Percentiles rank a stretch among this genome's conserved stretches.
Evolutionary conservation across 2,113 vertebrate species (phyloP).

Genomic region (Oreochromis niloticus): DNA sequence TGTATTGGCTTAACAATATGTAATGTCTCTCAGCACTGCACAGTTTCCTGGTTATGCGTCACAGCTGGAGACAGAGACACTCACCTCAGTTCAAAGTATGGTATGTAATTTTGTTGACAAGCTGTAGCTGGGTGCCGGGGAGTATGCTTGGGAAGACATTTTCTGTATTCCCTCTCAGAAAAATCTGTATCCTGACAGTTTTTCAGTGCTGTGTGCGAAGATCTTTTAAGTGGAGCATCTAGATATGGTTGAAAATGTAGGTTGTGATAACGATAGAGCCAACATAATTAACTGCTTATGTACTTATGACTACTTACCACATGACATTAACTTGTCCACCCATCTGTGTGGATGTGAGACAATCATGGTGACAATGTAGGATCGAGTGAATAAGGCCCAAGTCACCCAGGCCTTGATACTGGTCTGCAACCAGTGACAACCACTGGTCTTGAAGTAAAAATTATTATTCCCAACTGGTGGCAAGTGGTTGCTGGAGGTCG

Average conservation of each 20-base stretch:
- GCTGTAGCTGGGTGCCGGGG: slow-evolving; percentile 16
- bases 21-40: slow-evolving; percentile 5
- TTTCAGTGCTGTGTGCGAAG: neutral
- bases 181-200: neutral
- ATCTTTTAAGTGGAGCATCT: neutral
- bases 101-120: slow-evolving; percentile 57
- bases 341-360: neutral
- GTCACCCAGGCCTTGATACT: neutral
- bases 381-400: neutral
- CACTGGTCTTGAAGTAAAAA: neutral
- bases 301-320: neutral
- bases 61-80: slow-evolving; percentile 36
- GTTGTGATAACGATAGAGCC: neutral
- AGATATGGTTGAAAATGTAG: neutral
- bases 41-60: slow-evolving; percentile 31
- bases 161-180: neutral
- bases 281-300: neutral
- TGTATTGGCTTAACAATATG: neutral
- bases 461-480: neutral
- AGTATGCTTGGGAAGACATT: neutral
- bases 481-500: neutral
- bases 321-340: neutral
- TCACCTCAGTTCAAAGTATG: slow-evolving; percentile 41
- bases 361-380: neutral
- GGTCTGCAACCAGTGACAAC: neutral